These are phyloP conservation scores for Acleris laterana DNA, from an alignment of 2,888 invertebrate genomes.

Conservation along the genomic window DNA sequence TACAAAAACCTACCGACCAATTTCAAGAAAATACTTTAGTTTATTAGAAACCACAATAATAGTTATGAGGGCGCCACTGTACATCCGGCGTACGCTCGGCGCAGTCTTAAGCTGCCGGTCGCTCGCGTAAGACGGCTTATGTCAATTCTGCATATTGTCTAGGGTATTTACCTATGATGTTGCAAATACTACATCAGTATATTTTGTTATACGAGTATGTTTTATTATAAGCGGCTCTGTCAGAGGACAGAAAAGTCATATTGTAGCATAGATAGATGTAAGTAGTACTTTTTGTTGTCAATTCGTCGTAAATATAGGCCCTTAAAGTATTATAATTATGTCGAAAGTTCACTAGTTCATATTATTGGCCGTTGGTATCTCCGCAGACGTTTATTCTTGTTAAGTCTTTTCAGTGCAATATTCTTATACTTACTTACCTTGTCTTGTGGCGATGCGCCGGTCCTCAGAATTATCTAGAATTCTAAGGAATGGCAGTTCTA, in stretches of 20 bases:
- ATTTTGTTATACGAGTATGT: slow-evolving; percentile 29
- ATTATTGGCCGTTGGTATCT: slow-evolving; percentile 21
- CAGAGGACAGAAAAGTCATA: slow-evolving; percentile 32
- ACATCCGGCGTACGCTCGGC: too few relatives aligned
- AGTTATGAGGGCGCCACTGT: too few relatives aligned
- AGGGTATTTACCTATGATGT: background rate
- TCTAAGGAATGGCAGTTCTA: too few relatives aligned
- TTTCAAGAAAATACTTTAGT: too few relatives aligned
- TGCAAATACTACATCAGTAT: slow-evolving; percentile 21
- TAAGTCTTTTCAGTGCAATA: slow-evolving; percentile 27
- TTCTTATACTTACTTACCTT: slow-evolving; percentile 5
- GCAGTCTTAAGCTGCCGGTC: too few relatives aligned
- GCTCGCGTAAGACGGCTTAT: too few relatives aligned
- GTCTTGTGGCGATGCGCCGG: background rate
- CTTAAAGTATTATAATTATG: slow-evolving; percentile 32
- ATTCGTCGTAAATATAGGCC: slow-evolving; percentile 23
- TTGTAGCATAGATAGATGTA: slow-evolving; percentile 23
- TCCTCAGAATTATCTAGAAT: too few relatives aligned
- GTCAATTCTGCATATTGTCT: too few relatives aligned
- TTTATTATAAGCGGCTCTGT: slow-evolving; percentile 22
- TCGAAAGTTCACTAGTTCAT: slow-evolving; percentile 26
- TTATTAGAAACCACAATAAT: too few relatives aligned
- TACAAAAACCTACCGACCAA: too few relatives aligned
- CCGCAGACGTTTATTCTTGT: slow-evolving; percentile 17
- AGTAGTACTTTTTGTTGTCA: slow-evolving; percentile 36